Evolutionary conservation across 2,888 invertebrate species (phyloP), one percentile per base, ranked within the genome.

Genomic region (Odontothrips loti): DNA sequence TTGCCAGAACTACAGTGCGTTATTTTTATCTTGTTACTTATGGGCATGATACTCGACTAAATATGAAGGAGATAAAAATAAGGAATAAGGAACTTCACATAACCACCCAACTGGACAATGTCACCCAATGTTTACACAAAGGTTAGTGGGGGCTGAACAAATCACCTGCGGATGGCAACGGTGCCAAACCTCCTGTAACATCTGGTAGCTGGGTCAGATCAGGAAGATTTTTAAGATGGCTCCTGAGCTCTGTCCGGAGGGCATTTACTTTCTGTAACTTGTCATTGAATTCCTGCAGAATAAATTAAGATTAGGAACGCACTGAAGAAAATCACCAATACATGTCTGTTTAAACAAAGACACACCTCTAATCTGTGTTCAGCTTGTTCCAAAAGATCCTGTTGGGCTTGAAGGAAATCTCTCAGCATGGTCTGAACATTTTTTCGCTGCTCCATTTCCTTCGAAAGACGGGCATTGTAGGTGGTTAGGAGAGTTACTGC

Each of bases 91-190:
- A 43, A 43, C 34, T 43, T 43, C 34, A 43, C 34, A 43, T 43
- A 43, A 43, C 34, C 58, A 17, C 20, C 58, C 58, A 58, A 0
- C 1, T 15, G 17, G 58, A 51, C 2, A 51, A 43, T 43, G 34
- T 43, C 34, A 43, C 34, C 34, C 34, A 43, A 20, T 58, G 6
- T 75, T 27, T 8, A 75, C n/a, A 27, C 12, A 12, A 27, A 8
- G 4, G 27, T 75, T 75, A 75, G 68, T 90, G 90, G 84, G 95
- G 87, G 88, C 92, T 95, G 88, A 98, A 98, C 75, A 98, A 91
- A 88, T 98, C 97, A 1, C 97, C 97, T 63, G 97, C 97, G 6
- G 97, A 97, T 63, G 98, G 98, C 83, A 98, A 89, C 0, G 98
- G 98, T 51, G 96, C 96, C 68, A 98, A 88, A 12, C 96, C 96